Conservation (phyloP, 2,888 invertebrate genomes). For the Pheosia gnoma region DNA sequence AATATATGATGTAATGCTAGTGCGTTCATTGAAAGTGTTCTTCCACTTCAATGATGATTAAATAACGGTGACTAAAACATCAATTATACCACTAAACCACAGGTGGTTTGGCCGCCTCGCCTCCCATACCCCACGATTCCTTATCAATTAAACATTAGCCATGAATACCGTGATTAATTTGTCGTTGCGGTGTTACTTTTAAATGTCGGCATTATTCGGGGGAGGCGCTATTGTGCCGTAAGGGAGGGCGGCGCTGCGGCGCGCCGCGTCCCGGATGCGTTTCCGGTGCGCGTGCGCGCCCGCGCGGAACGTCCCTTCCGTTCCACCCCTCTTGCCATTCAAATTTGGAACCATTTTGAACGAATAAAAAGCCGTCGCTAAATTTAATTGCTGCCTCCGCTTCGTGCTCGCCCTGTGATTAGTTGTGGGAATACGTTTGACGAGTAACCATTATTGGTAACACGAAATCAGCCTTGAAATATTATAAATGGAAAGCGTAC, state of each 20-base stretch:
- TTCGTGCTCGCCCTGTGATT: conserved; percentile 40
- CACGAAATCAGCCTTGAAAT: conserved; percentile 39
- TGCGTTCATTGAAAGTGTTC: neutral
- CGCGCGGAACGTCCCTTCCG: conserved; percentile 80
- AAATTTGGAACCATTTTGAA: conserved; percentile 48
- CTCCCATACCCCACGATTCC: conserved; percentile 33
- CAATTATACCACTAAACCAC: conserved; percentile 11
- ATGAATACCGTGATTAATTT: conserved; percentile 39
- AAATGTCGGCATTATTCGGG: conserved; percentile 36
- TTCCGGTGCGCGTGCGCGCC: conserved; percentile 75
- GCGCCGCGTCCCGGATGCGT: conserved; percentile 79
- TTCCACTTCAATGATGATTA: neutral
- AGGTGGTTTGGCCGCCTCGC: conserved; percentile 28
- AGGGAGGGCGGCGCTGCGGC: conserved; percentile 64
- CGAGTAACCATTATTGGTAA: conserved; percentile 35
- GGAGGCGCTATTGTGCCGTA: conserved; percentile 53
- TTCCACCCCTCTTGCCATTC: conserved; percentile 64
- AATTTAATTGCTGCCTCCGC: conserved; percentile 50
- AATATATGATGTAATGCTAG: neutral
- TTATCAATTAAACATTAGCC: conserved; percentile 47
- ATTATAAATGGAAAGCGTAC: conserved; percentile 8
- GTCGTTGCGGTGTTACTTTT: conserved; percentile 35
- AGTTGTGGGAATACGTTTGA: conserved; percentile 49
- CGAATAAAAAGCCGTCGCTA: conserved; percentile 56
- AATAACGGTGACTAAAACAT: neutral